phyloP scores from a whole-genome alignment of 2,113 vertebrate species.

The Rhinichthys klamathensis region DNA sequence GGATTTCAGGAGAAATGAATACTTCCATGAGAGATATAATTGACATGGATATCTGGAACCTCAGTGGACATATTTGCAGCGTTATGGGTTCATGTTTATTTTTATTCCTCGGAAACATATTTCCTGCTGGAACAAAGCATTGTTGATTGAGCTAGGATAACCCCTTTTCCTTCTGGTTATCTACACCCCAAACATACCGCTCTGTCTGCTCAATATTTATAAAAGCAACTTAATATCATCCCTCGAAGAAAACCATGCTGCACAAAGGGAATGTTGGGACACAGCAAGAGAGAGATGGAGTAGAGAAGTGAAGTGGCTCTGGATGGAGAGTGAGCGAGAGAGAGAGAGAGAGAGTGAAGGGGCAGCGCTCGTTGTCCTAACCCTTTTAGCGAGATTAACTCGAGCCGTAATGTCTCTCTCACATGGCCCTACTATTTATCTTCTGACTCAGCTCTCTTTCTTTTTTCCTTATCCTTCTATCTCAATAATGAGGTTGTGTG shows the following conservation, averaged over 20 bases:
- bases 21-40: background rate
- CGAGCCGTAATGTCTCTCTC: slow-evolving; percentile 73
- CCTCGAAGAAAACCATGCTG: background rate
- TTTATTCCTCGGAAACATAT: background rate
- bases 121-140: slow-evolving; percentile 33
- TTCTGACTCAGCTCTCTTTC: slow-evolving; percentile 69
- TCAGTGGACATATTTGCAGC: background rate
- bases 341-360: slow-evolving; percentile 35
- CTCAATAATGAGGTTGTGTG: slow-evolving; percentile 48
- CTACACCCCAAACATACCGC: slow-evolving; percentile 40
- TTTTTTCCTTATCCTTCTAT: slow-evolving; percentile 36
- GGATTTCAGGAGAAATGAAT: background rate
- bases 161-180: slow-evolving; percentile 48
- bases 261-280: background rate
- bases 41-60: background rate
- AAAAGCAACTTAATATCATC: background rate
- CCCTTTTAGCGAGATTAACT: slow-evolving; percentile 82
- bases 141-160: slow-evolving; percentile 25
- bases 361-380: slow-evolving; percentile 69
- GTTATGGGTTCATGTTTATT: slow-evolving; percentile 10
- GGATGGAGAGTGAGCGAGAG: slow-evolving; percentile 43
- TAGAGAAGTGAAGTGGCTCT: slow-evolving; percentile 49
- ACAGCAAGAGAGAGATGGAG: slow-evolving; percentile 5
- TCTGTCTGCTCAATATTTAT: slow-evolving; percentile 39
- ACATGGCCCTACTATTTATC: slow-evolving; percentile 69